Percentiles rank a stretch among this genome's conserved stretches.
phyloP scores from a whole-genome alignment of 1,140 invertebrate species.

The Pantala flavescens region DNA sequence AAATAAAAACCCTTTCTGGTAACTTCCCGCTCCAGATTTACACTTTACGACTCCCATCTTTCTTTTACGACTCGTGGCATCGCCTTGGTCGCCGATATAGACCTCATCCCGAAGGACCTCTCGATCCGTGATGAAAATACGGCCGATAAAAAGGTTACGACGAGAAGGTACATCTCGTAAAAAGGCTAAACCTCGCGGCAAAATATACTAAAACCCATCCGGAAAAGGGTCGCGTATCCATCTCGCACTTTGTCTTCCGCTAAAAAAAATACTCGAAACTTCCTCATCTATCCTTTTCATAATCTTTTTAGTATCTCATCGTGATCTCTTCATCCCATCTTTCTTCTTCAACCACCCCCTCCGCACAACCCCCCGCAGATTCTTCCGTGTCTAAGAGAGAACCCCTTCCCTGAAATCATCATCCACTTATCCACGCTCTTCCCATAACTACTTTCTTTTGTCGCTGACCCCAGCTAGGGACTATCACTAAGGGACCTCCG shows the following conservation, averaged over 20 bases:
- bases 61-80: neutral
- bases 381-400: too few species aligned
- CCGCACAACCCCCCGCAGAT: neutral
- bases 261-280: neutral
- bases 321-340: neutral
- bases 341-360: neutral
- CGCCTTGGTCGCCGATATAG: neutral
- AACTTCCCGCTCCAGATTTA: too few species aligned
- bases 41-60: too few species aligned
- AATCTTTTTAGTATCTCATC: too few species aligned
- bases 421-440: neutral
- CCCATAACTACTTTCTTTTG: neutral
- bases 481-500: neutral
- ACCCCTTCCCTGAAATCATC: neutral
- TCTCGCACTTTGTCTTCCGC: neutral
- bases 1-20: too few species aligned
- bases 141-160: neutral
- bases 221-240: neutral
- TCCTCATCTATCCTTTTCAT: neutral
- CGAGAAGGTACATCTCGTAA: neutral
- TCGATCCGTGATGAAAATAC: constrained; percentile 1
- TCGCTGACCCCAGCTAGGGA: neutral
- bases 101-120: neutral
- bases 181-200: neutral
- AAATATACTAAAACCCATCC: neutral